Evolutionary conservation across 2,888 invertebrate genomes (phyloP).

Genomic region (Serripes groenlandicus): DNA sequence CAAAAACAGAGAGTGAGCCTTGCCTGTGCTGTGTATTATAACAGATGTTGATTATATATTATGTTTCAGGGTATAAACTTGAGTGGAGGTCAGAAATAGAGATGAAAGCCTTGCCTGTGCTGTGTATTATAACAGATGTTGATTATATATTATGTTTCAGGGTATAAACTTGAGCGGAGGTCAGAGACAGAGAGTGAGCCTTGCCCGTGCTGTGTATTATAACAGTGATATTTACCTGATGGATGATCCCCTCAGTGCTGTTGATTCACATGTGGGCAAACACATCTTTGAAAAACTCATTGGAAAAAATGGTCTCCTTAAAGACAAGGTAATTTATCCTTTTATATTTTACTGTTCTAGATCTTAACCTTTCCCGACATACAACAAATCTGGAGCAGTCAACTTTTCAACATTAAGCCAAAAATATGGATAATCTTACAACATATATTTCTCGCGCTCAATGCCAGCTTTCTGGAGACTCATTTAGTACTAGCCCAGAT

Average conservation of each 20-base stretch:
- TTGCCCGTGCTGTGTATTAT: slow-evolving; percentile 85
- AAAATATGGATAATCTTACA: too few relatives aligned
- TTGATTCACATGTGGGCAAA: slow-evolving; percentile 86
- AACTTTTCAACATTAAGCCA: too few relatives aligned
- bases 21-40: too few relatives aligned
- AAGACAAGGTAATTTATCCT: slow-evolving; percentile 78
- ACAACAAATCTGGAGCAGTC: too few relatives aligned
- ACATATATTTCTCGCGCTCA: too few relatives aligned
- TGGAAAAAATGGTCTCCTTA: slow-evolving; percentile 82
- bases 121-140: too few relatives aligned
- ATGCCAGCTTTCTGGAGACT: too few relatives aligned
- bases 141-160: slow-evolving; percentile 71
- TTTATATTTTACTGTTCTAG: too few relatives aligned
- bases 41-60: background rate
- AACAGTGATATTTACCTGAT: slow-evolving; percentile 85
- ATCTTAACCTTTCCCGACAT: too few relatives aligned
- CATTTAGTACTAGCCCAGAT: too few relatives aligned
- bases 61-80: background rate
- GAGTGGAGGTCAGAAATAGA: background rate
- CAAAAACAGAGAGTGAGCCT: background rate
- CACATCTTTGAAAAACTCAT: slow-evolving; percentile 86
- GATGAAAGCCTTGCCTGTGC: too few relatives aligned
- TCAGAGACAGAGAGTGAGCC: slow-evolving; percentile 85
- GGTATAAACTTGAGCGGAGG: slow-evolving; percentile 86
- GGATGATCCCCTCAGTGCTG: slow-evolving; percentile 86